Evolutionary conservation across 2,888 invertebrate species (phyloP), one percentile per base, ranked within the genome.

Genomic region (Barypeithes pellucidus): DNA sequence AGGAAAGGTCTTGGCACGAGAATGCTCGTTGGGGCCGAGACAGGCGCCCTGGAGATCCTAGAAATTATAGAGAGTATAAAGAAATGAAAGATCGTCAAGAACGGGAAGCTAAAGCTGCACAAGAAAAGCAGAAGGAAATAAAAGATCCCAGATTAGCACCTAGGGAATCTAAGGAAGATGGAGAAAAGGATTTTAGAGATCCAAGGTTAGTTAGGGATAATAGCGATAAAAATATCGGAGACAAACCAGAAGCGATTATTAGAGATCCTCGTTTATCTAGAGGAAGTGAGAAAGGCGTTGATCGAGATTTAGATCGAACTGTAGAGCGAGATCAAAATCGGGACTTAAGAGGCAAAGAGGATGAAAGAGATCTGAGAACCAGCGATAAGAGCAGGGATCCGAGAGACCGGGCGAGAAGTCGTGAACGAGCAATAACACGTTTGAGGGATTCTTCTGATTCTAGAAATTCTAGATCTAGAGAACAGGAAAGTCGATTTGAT

Each of bases 61-160:
- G 78, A 72, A 81, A 75, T n/a, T 81, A 81, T 47, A 72, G 77
- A 39, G 80, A 81, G 45, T 78, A 78, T 54, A 75, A 77, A 39
- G 80, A 80, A 63, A 78, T 78, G 77, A 76, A 73, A n/a, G 80
- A 80, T 61, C 62, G 65, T 60, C 75, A 70, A 65, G 77, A 68
- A 66, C 73, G 62, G 12, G 73, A 72, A 59, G 45, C 59, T 22
- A 39, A 72, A 33, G 75, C 61, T 14, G 57, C 71, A 14, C 47
- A 74, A 67, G 75, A 77, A 33, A 70, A 61, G 9, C 50, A 60
- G 33, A 62, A 77, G 18, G 61, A 62, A 11, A 59, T 59, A n/a
- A 67, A 70, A 59, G 75, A 75, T 69, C 73, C 75, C 24, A 50
- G 75, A 62, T 52, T 76, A 14, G 68, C 41, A 18, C 22, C 52